A percentile compares a stretch with the other conserved stretches of the same genome.
phyloP scores from a whole-genome alignment of 2,888 invertebrate genomes.

The Dicycla oo region DNA sequence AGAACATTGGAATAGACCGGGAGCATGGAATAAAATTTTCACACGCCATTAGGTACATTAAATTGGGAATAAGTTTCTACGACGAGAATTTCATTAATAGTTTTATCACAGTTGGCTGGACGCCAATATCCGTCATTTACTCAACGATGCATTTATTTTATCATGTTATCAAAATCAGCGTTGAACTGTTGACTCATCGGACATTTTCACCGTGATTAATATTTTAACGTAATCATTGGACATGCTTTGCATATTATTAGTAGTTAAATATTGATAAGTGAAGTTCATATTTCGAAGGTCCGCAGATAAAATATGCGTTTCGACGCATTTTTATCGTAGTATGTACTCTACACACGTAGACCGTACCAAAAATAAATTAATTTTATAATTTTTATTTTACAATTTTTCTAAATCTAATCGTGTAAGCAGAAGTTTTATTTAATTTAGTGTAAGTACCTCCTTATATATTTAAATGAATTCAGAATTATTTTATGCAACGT shows the following conservation, averaged over 20 bases:
- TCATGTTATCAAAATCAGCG: conserved; percentile 49
- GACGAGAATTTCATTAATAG: conserved; percentile 50
- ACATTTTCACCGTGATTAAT: conserved; percentile 18
- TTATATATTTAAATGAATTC: background rate
- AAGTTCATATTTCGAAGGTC: conserved; percentile 6
- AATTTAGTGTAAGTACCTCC: background rate
- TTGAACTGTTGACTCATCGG: conserved; percentile 49
- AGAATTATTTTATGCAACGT: background rate
- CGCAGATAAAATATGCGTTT: conserved; percentile 6
- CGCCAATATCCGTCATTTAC: conserved; percentile 61
- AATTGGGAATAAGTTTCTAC: conserved; percentile 30
- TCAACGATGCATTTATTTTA: conserved; percentile 49
- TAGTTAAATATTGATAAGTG: conserved; percentile 1
- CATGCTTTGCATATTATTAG: background rate
- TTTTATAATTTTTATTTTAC: background rate
- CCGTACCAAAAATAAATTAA: background rate
- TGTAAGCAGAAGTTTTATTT: background rate
- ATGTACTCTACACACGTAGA: background rate
- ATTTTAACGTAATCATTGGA: conserved; percentile 31
- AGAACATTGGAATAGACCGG: background rate
- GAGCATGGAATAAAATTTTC: conserved; percentile 3
- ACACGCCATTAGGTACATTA: background rate
- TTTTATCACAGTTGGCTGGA: conserved; percentile 62
- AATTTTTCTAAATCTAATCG: background rate
- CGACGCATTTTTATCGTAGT: background rate